Conservation (phyloP, 2,888 invertebrate genomes). For the Conops quadrifasciatus region DNA sequence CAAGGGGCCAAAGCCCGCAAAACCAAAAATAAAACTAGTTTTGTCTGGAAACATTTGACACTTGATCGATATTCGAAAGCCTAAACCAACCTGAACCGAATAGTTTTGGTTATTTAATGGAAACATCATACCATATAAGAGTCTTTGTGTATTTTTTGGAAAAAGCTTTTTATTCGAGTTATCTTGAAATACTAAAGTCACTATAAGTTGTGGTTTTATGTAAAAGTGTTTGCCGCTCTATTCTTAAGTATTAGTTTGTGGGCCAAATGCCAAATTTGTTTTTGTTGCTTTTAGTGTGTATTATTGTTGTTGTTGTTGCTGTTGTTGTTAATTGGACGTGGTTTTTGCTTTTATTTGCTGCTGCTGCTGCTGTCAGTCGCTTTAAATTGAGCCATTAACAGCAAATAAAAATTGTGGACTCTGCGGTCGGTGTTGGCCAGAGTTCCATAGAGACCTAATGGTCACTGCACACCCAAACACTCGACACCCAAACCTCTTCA, state of each 20-base stretch:
- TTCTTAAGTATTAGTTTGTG: slow-evolving; percentile 29
- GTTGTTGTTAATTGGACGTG: slow-evolving; percentile 2
- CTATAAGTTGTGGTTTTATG: not conserved
- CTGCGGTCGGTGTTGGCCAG: not conserved
- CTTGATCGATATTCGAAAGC: too few relatives aligned
- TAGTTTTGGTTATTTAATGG: too few relatives aligned
- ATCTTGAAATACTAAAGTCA: too few relatives aligned
- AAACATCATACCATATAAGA: too few relatives aligned
- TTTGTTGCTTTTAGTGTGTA: not conserved
- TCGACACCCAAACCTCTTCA: too few relatives aligned
- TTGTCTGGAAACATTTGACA: too few relatives aligned
- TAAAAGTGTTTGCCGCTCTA: too few relatives aligned
- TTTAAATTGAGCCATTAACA: slow-evolving; percentile 16
- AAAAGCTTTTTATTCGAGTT: too few relatives aligned
- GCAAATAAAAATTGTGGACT: not conserved
- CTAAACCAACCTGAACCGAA: too few relatives aligned
- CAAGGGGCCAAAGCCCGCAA: too few relatives aligned
- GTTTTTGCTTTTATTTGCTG: not conserved
- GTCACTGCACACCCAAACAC: not conserved
- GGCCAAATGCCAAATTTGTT: slow-evolving; percentile 25
- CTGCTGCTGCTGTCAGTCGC: not conserved
- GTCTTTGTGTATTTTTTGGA: too few relatives aligned
- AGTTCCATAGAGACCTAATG: not conserved
- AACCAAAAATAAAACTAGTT: too few relatives aligned
- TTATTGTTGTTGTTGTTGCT: not conserved